Evolutionary conservation across 1,140 invertebrate genomes (phyloP).

Genomic region (Pseudomyrmex sp.): DNA sequence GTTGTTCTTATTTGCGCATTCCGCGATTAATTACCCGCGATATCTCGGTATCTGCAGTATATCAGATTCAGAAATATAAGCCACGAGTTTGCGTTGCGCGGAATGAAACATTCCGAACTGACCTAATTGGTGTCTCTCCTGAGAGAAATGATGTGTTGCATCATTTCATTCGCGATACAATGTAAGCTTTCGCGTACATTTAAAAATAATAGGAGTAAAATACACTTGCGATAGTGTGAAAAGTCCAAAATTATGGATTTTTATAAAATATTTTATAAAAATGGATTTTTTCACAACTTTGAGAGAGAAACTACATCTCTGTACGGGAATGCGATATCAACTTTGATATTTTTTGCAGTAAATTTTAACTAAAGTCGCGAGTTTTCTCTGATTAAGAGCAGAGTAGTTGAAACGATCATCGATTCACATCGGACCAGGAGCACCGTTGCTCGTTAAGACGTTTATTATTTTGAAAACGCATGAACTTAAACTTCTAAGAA

Average conservation of each 20-base stretch:
- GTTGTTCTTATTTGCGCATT: conserved; percentile 34
- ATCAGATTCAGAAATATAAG: neutral
- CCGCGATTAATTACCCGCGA: conserved; percentile 60
- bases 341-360: neutral
- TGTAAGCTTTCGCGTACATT: conserved; percentile 1
- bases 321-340: neutral
- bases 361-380: neutral
- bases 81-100: neutral
- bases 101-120: neutral
- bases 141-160: neutral
- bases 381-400: neutral
- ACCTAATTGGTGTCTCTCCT: conserved; percentile 14
- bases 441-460: neutral
- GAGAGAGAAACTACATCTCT: neutral
- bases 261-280: neutral
- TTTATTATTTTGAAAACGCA: neutral
- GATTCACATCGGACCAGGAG: neutral
- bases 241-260: conserved; percentile 21
- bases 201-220: conserved; percentile 10
- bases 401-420: neutral
- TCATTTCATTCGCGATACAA: neutral
- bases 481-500: conserved; percentile 5
- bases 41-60: conserved; percentile 19
- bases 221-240: neutral
- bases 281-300: conserved; percentile 2